A percentile compares a stretch with the other conserved stretches of the same genome.
These are phyloP conservation scores for Plutomurus gul DNA, from an alignment of 1,140 invertebrate genomes.

Conservation along the genomic window DNA sequence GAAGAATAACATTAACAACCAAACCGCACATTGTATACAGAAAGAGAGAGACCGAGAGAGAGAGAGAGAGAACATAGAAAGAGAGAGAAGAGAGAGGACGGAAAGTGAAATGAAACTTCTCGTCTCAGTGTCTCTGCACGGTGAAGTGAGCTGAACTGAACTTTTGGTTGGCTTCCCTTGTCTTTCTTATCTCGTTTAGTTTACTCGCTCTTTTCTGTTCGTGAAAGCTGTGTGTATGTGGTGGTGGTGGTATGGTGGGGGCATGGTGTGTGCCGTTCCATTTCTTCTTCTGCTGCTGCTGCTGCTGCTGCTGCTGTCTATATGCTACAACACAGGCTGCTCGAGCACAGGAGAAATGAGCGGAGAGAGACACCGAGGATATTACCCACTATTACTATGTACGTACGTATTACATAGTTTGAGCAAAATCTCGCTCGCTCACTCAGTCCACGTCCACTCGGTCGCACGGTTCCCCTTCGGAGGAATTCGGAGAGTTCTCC, in stretches of 20 bases:
- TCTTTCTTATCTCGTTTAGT: conserved; percentile 14
- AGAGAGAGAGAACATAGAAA: neutral
- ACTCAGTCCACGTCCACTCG: neutral
- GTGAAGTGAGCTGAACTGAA: too few relatives aligned
- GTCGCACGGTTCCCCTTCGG: neutral
- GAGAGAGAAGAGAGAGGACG: neutral
- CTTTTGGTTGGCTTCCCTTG: neutral
- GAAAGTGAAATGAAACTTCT: neutral
- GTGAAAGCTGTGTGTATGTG: neutral
- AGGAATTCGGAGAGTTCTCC: neutral
- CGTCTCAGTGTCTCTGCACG: neutral
- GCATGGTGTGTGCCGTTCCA: too few relatives aligned
- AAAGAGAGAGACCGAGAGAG: neutral
- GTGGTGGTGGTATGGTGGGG: too few relatives aligned
- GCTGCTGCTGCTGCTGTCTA: too few relatives aligned
- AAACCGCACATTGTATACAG: neutral
- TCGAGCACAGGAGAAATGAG: too few relatives aligned
- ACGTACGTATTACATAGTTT: too few relatives aligned
- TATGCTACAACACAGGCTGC: too few relatives aligned
- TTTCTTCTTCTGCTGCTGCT: too few relatives aligned
- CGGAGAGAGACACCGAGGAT: too few relatives aligned
- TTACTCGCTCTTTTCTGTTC: conserved; percentile 1
- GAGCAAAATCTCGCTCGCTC: too few relatives aligned
- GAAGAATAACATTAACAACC: neutral
- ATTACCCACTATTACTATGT: too few relatives aligned